These are phyloP conservation scores for Otis tarda DNA, from an alignment of 2,113 vertebrate species.

Conservation along the genomic window DNA sequence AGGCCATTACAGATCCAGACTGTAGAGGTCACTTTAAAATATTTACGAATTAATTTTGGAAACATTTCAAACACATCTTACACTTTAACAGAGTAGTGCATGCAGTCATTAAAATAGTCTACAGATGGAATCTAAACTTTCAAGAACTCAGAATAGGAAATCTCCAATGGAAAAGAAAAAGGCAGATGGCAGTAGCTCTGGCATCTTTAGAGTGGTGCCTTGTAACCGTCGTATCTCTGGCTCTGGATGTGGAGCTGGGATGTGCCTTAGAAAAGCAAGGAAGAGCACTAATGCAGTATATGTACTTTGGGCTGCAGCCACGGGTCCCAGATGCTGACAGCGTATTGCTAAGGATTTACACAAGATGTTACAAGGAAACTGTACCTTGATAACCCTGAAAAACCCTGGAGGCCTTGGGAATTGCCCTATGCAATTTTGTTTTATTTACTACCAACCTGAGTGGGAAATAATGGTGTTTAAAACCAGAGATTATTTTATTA, in stretches of 20 bases:
- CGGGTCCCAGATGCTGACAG: neutral
- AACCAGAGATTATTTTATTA: neutral
- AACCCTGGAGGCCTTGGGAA: neutral
- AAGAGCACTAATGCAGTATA: rapidly evolving
- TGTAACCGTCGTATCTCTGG: rapidly evolving
- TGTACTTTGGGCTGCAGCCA: rapidly evolving
- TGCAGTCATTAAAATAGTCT: neutral
- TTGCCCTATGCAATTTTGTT: neutral
- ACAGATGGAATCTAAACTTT: neutral
- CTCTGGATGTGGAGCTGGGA: neutral
- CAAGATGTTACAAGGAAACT: neutral
- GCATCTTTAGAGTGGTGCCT: neutral
- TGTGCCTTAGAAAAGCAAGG: neutral
- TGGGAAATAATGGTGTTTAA: neutral
- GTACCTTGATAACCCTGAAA: neutral
- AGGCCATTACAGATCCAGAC: neutral
- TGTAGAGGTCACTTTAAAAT: neutral
- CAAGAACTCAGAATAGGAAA: neutral
- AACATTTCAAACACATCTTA: neutral
- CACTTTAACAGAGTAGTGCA: neutral
- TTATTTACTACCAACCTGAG: neutral
- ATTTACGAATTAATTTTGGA: neutral
- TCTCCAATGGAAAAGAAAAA: neutral
- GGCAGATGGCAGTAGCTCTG: neutral
- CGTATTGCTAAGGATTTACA: neutral